Evolutionary conservation across 2,888 invertebrate species (phyloP).

Genomic region (Lasioglossum calceatum): DNA sequence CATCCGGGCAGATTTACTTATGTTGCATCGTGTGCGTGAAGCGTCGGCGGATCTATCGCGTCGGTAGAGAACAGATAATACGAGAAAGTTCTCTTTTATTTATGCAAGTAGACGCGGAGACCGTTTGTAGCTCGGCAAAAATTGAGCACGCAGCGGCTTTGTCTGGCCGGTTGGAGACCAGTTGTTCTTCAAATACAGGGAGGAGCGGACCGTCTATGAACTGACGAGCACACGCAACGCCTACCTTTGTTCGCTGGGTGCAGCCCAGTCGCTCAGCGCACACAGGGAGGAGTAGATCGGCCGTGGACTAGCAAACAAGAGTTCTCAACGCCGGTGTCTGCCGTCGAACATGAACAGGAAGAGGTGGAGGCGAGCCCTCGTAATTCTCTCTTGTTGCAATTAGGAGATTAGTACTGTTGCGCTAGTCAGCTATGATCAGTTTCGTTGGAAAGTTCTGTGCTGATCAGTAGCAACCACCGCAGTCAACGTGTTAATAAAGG

Average conservation of each 20-base stretch:
- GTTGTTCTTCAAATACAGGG: conserved; percentile 17
- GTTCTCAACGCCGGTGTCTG: neutral
- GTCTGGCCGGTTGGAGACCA: conserved; percentile 6
- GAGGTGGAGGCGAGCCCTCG: conserved; percentile 7
- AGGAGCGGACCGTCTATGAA: conserved; percentile 30
- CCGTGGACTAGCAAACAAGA: conserved; percentile 26
- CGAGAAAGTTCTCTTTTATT: neutral
- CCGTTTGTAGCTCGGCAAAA: conserved; percentile 11
- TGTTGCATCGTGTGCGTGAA: neutral
- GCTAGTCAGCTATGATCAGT: too few relatives aligned
- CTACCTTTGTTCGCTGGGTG: conserved; percentile 41
- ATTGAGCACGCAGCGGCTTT: conserved; percentile 24
- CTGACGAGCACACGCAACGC: conserved; percentile 43
- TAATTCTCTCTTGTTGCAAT: conserved; percentile 24
- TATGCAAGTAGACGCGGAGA: neutral
- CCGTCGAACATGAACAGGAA: conserved; percentile 15
- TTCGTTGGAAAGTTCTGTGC: too few relatives aligned
- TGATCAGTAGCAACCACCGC: too few relatives aligned
- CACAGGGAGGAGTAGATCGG: conserved; percentile 37
- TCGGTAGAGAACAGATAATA: neutral
- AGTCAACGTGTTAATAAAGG: too few relatives aligned
- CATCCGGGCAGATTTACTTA: neutral
- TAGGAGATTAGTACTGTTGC: conserved; percentile 5
- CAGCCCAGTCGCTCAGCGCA: conserved; percentile 13
- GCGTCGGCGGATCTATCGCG: neutral